Evolutionary conservation across 2,888 invertebrate species (phyloP), one percentile per base, ranked within the genome.

Genomic region (Mimachlamys varia): DNA sequence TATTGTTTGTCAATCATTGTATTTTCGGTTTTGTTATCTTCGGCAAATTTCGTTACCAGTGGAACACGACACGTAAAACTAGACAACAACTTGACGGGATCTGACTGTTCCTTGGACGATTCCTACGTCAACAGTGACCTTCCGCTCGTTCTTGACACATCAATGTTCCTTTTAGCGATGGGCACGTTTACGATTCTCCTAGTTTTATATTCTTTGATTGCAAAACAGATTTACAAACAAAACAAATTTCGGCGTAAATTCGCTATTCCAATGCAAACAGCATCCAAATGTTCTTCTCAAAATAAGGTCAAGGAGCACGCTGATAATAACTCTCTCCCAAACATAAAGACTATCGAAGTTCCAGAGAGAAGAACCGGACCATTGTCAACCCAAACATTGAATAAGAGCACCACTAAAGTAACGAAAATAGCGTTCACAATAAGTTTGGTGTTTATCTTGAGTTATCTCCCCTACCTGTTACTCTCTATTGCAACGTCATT

Each of bases 71-170:
- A 58, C 55, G 92, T 92, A 1, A 22, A 90, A 19, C 88, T 92
- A 15, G 88, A 88, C n/a, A 33, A 89, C 50, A 92, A 92, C 38
- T 17, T 92, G 17, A 92, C 92, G 15, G 92, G 92, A 33, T 89
- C 49, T 33, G 92, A 92, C 27, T 92, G 92, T 76, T 92, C 92
- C 10, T 27, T 90, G 0, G 89, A 76, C 5, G 92, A 92, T 87
- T 37, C 49, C 44, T 92, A 62, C 62, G 53, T 50, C 13, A 88
- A 89, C 13, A 91, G 90, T 15, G 76, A 87, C 37, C 89, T 88
- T 22, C 92, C 92, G 44, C 37, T 89, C 17, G 22, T 88, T 38
- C 88, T 90, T 37, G 53, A 50, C 27, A 90, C 88, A 3, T 7
- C 53, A 12, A 53, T 91, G 12, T 91, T 92, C 49, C 44, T 92